Base-by-base conservation (phyloP, 2,888 invertebrate species). In the Ferrisia virgata region DNA sequence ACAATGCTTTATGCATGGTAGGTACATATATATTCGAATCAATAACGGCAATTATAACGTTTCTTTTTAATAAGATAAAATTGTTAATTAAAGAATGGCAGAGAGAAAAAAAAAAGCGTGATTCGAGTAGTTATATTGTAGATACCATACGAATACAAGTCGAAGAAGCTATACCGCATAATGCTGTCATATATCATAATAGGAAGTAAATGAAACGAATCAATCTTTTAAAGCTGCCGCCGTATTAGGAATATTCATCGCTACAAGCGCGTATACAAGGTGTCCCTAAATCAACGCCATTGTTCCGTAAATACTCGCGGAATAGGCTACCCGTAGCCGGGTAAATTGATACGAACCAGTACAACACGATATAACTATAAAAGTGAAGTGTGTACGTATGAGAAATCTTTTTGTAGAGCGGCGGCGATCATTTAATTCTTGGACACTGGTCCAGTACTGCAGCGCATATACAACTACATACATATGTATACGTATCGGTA, bases 161-260 rank as follows among this genome's bases (percentile, higher is more conserved):
- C 72, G 33, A n/a, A 33, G 72, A 72, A 1, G 72, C 72, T 72
- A 72, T 31, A 72, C 43, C 47, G 47, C 69, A 72, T 31, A 72
- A 47, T 40, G 47, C 69, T 82, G 82, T 82, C 82, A 82, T 82
- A 82, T 28, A 82, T 82, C 72, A 82, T 82, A 82, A 82, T 82
- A 82, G 82, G 43, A 82, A 69, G 69, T 82, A 82, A 82, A 82
- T 82, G 82, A 82, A 82, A 82, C 82, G 82, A 82, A 82, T 82
- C 82, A 82, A 82, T 82, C 82, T 82, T 82, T 82, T 39, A 36
- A 69, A 31, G 36, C 53, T 82, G 39, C 82, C 36, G 58, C 72
- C 43, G 69, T 64, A 69, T 69, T 58, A 28, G 81, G 28, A 72
- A 72, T 72, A 82, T 82, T 82, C 72, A 69, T 69, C 33, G 72